These are phyloP conservation scores for Episyrphus balteatus DNA, from an alignment of 1,140 invertebrate species.

Conservation along the genomic window DNA sequence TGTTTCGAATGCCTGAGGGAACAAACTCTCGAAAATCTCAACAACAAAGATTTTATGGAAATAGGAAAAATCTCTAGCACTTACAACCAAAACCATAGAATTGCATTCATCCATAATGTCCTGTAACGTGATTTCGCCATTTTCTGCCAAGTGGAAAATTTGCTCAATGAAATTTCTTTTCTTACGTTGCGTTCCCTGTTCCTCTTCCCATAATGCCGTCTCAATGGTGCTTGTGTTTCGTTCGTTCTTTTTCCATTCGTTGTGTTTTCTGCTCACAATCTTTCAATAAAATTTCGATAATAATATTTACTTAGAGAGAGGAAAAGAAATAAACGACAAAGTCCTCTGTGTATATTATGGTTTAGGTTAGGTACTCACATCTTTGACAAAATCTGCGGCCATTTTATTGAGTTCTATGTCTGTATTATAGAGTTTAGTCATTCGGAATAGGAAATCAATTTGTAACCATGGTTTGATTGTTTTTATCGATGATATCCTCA, in stretches of 20 bases:
- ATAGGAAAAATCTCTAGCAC: slow-evolving; percentile 1
- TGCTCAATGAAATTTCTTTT: slow-evolving; percentile 32
- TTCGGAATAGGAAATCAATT: slow-evolving; percentile 21
- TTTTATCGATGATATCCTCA: slow-evolving; percentile 27
- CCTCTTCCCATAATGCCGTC: slow-evolving; percentile 1
- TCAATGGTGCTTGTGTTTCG: background rate
- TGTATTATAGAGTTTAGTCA: slow-evolving; percentile 19
- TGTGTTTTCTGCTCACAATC: slow-evolving; percentile 24
- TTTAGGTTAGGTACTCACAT: slow-evolving; percentile 6
- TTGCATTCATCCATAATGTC: slow-evolving; percentile 31
- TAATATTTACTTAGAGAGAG: no score
- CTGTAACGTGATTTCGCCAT: slow-evolving; percentile 23
- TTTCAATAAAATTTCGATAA: background rate
- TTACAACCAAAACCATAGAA: slow-evolving; percentile 32
- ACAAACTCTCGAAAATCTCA: no score
- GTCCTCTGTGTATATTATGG: no score
- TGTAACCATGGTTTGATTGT: slow-evolving; percentile 31
- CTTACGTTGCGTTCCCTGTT: slow-evolving; percentile 8
- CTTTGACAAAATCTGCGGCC: slow-evolving; percentile 21
- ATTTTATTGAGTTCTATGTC: slow-evolving; percentile 17
- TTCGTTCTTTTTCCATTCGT: slow-evolving; percentile 17
- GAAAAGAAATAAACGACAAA: no score
- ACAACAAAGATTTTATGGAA: no score
- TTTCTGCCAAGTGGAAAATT: slow-evolving; percentile 29
- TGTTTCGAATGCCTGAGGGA: slow-evolving; percentile 25